Evolutionary conservation across 2,113 vertebrate genomes (phyloP).

Genomic region (Neolamprologus ventralis): DNA sequence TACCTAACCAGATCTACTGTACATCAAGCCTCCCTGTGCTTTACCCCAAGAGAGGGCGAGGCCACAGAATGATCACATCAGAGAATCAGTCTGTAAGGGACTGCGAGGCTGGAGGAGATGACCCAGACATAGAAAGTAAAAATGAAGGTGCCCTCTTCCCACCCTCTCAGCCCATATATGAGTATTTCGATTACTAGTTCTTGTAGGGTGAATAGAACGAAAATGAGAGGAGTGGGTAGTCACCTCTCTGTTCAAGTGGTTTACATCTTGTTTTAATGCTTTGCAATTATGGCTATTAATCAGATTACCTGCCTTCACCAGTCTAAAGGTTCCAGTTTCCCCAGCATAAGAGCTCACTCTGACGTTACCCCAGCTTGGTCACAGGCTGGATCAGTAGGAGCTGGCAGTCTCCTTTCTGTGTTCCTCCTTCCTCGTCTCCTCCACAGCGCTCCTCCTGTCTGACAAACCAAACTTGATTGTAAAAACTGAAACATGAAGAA

Average conservation of each 20-base stretch:
- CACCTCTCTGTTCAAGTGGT: background rate
- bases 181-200: background rate
- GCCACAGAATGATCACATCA: background rate
- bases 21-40: conserved; percentile 34
- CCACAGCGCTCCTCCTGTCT: conserved; percentile 20
- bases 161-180: background rate
- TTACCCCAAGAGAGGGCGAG: conserved; percentile 30
- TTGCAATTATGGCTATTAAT: background rate
- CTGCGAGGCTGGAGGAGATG: background rate
- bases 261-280: background rate
- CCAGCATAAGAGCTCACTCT: background rate
- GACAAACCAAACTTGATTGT: conserved; percentile 65
- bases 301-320: background rate
- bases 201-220: background rate
- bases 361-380: background rate
- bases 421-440: conserved; percentile 1
- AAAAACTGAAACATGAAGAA: conserved; percentile 50
- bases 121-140: background rate
- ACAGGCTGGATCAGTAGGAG: background rate
- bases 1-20: conserved; percentile 19
- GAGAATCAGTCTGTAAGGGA: background rate
- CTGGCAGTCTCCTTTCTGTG: background rate
- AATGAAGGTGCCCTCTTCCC: background rate
- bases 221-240: background rate
- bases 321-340: background rate